Conservation (phyloP, 2,113 vertebrate species). For the Lutjanus erythropterus region DNA sequence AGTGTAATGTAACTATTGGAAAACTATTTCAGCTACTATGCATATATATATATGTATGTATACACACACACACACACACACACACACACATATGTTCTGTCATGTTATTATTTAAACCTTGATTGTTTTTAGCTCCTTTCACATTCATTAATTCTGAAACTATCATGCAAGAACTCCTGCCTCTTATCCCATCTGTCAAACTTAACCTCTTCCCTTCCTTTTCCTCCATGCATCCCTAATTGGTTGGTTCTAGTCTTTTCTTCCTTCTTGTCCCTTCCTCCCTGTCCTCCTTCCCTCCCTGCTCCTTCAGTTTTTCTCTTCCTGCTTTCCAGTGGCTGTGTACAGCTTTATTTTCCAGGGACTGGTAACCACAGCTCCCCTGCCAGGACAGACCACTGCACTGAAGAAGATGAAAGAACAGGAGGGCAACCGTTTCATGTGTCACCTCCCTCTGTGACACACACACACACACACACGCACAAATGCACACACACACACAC, state of each 20-base stretch:
- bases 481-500: slow-evolving; percentile 26
- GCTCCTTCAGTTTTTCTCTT: background rate
- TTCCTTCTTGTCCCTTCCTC: background rate
- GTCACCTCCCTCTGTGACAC: slow-evolving; percentile 51
- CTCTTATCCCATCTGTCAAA: background rate
- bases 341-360: slow-evolving; percentile 66
- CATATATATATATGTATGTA: too few species aligned
- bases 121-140: background rate
- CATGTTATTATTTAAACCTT: too few species aligned
- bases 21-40: too few species aligned
- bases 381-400: slow-evolving; percentile 75
- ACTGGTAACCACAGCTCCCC: slow-evolving; percentile 69
- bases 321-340: slow-evolving; percentile 32
- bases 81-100: too few species aligned
- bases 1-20: too few species aligned
- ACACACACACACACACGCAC: slow-evolving; percentile 21
- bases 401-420: slow-evolving; percentile 81
- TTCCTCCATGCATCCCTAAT: background rate
- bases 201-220: background rate
- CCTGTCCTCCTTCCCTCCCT: background rate
- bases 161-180: background rate
- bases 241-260: background rate
- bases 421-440: slow-evolving; percentile 83
- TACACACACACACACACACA: too few species aligned
- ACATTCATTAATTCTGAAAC: background rate